Base-by-base conservation (phyloP, 2,113 vertebrate genomes). In the Platichthys flesus region DNA sequence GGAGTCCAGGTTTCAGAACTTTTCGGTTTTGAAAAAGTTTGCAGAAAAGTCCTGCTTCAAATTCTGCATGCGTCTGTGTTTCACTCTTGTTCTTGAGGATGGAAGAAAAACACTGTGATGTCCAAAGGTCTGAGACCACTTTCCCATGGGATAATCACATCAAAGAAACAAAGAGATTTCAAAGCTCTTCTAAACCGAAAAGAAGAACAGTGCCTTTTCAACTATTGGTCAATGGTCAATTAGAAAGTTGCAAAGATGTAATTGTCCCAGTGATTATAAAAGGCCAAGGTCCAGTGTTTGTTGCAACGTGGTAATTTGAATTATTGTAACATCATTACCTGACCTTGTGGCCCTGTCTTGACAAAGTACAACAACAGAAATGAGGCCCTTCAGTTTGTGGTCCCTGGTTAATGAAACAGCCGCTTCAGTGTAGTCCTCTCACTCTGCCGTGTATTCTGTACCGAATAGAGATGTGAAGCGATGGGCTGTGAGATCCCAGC, bases 21-120 rank as follows among this genome's bases (percentile, higher is more conserved):
- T 65, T 77, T 24, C 1, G n/a, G 45, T 67, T 62, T 64, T 21
- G 10, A 61, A 74, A 63, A 78, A 68, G 31, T 57, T 47, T 37
- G 63, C 40, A 7, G 15, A 45, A 13, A 59, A 65, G 5, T 24
- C 26, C 14, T 21, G 23, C 13, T 60, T 81, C 15, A 49, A n/a
- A 62, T 73, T 76, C 31, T 67, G 21, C 6, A 37, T 60, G 56
- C 3, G 20, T 76, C 49, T 74, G 35, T 51, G 42, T 60, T 14
- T 23, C 45, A 55, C 42, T n/a, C 51, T 56, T 54, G 31, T 9
- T 58, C 67, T 59, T 26, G 15, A 40, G 7, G 10, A 73, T 26
- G 23, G 37, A 26, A 51, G 16, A 31, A 21, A 59, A 31, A 23
- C 20, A 5, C 15, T 40, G 35, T 40, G 20, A 37, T 9, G 59